Evolutionary conservation across 2,888 invertebrate species (phyloP), one percentile per base, ranked within the genome.

Genomic region (Cryptosula pallasiana): DNA sequence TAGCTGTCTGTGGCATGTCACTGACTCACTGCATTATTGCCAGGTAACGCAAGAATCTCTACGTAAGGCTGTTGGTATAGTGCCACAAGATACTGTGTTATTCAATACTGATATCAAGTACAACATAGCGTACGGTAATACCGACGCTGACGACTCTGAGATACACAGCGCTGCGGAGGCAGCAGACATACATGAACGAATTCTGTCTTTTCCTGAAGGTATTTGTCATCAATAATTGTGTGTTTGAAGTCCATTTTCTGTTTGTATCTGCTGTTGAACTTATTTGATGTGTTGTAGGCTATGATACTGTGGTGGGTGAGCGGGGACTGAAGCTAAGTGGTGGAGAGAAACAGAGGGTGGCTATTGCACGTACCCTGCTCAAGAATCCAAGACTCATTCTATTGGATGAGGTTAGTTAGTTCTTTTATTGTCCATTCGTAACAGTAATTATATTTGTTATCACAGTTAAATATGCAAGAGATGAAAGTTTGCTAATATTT

Each of bases 271-370:
- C n/a, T 23, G 9, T 27, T 58, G 63, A 13, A 27, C n/a, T 23
- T n/a, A 23, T 16, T 23, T n/a, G 16, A 16, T n/a, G 13, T 23
- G n/a, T n/a, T 72, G 55, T 76, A 85, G 86, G 82, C 72, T 86
- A 86, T 77, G 82, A 84, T 1, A 87, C 86, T n/a, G 74, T 85
- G 73, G 87, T 98, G 27, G 98, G 98, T 3, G 98, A 98, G 86
- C 88, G 98, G 81, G 98, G 98, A 2, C 86, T 98, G 73, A 90
- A 95, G 75, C 87, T 98, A 74, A 96, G 96, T 82, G 98, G 98
- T 0, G 98, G 98, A 0, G 98, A 98, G 83, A 98, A 99, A 81
- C 98, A 99, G 84, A 88, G 97, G 76, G 94, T 98, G 73, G 98
- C 97, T 0, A 98, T 98, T 76, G 98, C 98, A 0, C 87, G 98